Evolutionary conservation across 2,888 invertebrate genomes (phyloP), one percentile per base, ranked within the genome.

Genomic region (Pollenia labialis): DNA sequence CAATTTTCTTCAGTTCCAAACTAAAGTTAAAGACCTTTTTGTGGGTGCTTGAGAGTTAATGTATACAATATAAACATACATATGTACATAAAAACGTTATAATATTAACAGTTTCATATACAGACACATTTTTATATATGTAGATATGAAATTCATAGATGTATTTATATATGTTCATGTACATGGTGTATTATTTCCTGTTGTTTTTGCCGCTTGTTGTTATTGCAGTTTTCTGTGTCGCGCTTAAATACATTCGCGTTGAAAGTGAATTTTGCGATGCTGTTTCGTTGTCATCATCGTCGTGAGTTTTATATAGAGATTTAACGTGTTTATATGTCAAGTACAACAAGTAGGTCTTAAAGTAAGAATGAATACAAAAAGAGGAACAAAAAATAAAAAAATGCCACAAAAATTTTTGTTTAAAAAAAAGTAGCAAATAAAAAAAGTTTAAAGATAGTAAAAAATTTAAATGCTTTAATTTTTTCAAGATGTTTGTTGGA

Each of bases 341-440:
- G 87, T 84, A 87, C 87, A 87, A 87, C 87, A 87, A 87, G 87
- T 87, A 87, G 87, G 87, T 87, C 87, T 87, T 87, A 81, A 87
- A 87, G 87, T 84, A 87, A 77, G 84, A 81, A 81, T 74, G 48
- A 74, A 71, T 48, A 62, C 46, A 12, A 50, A 64, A 58, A 72
- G 40, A 64, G 23, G 64, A 52, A 60, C 4, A 69, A 69, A 64
- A 46, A 32, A 32, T 48, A 60, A 75, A 46, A 69, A 23, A 32
- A 46, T 48, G 46, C 62, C 16, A 60, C 42, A 75, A 72, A 58
- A 50, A 48, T 50, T 74, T 23, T 32, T 6, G 4, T n/a, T 3
- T n/a, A 48, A 12, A 40, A 32, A 16, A 50, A 64, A 54, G n/a
- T 23, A 54, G 46, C 8, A 79, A 12, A 44, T 42, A 8, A 54